Evolutionary conservation across 1,140 invertebrate species (phyloP).

Genomic region (Bombus terrestris): DNA sequence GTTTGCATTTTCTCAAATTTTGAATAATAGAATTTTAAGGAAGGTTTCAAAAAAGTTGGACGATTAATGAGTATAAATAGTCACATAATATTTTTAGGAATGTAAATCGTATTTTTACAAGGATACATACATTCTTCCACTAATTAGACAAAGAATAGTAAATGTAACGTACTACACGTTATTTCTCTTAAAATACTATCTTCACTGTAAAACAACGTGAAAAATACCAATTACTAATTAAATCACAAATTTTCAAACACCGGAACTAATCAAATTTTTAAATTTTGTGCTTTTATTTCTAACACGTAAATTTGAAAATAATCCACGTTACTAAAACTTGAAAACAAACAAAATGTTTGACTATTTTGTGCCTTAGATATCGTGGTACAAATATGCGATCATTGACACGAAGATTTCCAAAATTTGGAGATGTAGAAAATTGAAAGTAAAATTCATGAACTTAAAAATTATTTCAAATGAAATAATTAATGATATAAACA

Average conservation of each 20-base stretch:
- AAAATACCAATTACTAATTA: not conserved
- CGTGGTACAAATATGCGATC: too few species aligned
- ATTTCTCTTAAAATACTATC: not conserved
- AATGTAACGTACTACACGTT: not conserved
- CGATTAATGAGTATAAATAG: too few species aligned
- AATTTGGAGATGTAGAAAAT: not conserved
- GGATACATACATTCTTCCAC: not conserved
- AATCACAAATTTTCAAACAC: not conserved
- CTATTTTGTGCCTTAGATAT: too few species aligned
- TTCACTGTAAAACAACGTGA: not conserved
- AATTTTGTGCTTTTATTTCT: not conserved
- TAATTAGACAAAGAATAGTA: not conserved
- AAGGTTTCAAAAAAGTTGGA: too few species aligned
- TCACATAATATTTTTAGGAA: too few species aligned
- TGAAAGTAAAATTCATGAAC: not conserved
- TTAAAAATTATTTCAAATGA: not conserved
- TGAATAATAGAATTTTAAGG: not conserved
- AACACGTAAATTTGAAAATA: too few species aligned
- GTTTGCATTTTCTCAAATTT: not conserved
- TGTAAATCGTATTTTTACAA: too few species aligned
- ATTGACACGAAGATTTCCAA: too few species aligned
- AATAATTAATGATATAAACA: not conserved
- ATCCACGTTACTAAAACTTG: too few species aligned
- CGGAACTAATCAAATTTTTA: not conserved
- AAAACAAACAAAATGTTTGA: too few species aligned